Base-by-base conservation (phyloP, 2,113 vertebrate genomes). In the Cygnus atratus region DNA sequence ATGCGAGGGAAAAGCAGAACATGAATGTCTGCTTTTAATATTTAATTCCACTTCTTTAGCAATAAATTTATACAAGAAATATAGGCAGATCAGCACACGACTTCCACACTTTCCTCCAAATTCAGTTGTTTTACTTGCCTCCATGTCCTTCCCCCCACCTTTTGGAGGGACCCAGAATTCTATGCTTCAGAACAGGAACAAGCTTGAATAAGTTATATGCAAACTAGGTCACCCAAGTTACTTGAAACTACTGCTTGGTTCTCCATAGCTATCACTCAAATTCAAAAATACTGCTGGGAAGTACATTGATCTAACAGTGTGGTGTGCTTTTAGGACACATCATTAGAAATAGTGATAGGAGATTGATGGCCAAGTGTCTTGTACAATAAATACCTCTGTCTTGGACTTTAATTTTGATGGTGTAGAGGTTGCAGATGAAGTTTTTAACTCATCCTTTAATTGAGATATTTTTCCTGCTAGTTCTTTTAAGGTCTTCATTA, bases 401-500 rank as follows among this genome's bases (percentile, higher is more conserved):
- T 99, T 99, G 71, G 98, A 98, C 97, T 99, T 99, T 20, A 98
- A 35, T 96, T 99, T 98, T 66, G 98, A 98, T 84, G 97, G 98
- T 77, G 98, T 97, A 35, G 97, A 96, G 83, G 98, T 90, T 71
- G 98, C 33, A 80, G 98, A 96, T 59, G 98, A 97, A 80, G 98
- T 99, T 98, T 98, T 99, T 96, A 99, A 98, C 95, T 99, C 99
- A 87, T 99, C 99, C 97, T 99, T 99, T 94, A 99, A 97, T 58
- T 99, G 99, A 80, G 98, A 98, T 65, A 99, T 99, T 97, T 99
- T 99, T 95, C 99, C 99, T 25, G 98, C 98, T 90, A 99, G 98
- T 67, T 99, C 99, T 97, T 99, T 99, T 65, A 99, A 97, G 9
- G 99, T 99, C 98, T 99, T 99, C 99, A 99, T 99, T 92, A 99